phyloP scores from a whole-genome alignment of 2,113 vertebrate species.

The Lepus europaeus region DNA sequence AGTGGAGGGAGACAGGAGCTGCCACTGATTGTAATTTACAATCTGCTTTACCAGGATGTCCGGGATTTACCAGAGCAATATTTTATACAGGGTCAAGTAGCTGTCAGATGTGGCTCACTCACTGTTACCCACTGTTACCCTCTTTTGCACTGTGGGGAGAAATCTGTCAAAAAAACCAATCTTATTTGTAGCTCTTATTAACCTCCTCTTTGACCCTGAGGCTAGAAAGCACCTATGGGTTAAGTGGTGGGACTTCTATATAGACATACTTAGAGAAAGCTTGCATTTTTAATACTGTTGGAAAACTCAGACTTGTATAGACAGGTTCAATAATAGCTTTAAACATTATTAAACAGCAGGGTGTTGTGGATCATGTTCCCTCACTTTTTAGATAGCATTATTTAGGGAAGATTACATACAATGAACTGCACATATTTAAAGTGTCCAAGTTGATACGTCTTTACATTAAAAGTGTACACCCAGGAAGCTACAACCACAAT shows the following conservation, averaged over 20 bases:
- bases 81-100: slow-evolving; percentile 26
- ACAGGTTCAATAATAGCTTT: slow-evolving; percentile 32
- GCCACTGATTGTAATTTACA: background rate
- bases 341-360: background rate
- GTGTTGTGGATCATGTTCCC: slow-evolving; percentile 5
- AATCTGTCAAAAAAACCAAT: background rate
- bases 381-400: slow-evolving; percentile 9
- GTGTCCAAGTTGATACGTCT: background rate
- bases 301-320: slow-evolving; percentile 41
- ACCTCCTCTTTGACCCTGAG: background rate
- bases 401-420: slow-evolving; percentile 27
- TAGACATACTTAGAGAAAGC: background rate
- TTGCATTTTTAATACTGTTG: background rate
- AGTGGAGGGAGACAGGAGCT: background rate
- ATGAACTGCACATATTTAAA: slow-evolving; percentile 3
- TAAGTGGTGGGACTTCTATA: slow-evolving; percentile 2
- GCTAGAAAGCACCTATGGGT: slow-evolving; percentile 2
- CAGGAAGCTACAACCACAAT: background rate
- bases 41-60: background rate
- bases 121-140: background rate
- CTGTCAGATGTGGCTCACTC: background rate
- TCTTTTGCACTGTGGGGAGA: background rate
- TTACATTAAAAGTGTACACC: background rate
- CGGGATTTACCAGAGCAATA: slow-evolving; percentile 11
- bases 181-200: slow-evolving; percentile 44